Evolutionary conservation across 1,140 invertebrate species (phyloP), one percentile per base, ranked within the genome.

Genomic region (Diploscapter pachys): DNA sequence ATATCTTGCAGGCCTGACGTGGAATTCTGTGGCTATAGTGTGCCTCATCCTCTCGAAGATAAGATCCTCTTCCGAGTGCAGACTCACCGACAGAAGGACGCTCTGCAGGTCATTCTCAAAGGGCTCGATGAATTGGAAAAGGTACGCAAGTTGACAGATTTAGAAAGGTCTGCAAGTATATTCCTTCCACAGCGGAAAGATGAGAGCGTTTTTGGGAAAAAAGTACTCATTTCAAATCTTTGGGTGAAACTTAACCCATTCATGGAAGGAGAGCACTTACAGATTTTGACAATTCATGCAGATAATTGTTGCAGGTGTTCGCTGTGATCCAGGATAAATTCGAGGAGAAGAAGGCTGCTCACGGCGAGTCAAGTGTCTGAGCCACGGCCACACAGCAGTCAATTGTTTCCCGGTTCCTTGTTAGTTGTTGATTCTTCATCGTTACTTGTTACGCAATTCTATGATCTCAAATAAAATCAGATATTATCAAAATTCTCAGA

Each of bases 21-120:
- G 6, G 81, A 83, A 63, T 83, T 83, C 62, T 84, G 82, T 64
- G 81, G 81, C 8, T 83, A 83, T 62, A 83, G 84, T 49, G 71
- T 83, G 4, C 81, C 81, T n/a, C 81, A 83, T 80, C 81, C 81
- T 6, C 71, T 83, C n/a, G 81, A 83, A 73, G 81, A 83, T 63
- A 83, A 83, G 61, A 83, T 83, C 59, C 80, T 83, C 50, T 55
- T 83, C 55, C 63, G 82, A 69, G 72, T 83, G 3, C 81, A 83
- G 63, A 83, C 31, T 31, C 31, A 31, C 31, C 81, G 13, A 67
- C 57, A 53, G 56, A 78, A 54, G 77, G 77, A 4, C 59, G 69
- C 55, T 53, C 54, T 67, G 77, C 77, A 2, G 9, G 55, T 1
- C 54, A 55, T 78, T 3, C 71, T 68, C 4, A 56, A 78, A 55